Evolutionary conservation across 2,888 invertebrate species (phyloP).

Genomic region (Torymus aiolomorphi): DNA sequence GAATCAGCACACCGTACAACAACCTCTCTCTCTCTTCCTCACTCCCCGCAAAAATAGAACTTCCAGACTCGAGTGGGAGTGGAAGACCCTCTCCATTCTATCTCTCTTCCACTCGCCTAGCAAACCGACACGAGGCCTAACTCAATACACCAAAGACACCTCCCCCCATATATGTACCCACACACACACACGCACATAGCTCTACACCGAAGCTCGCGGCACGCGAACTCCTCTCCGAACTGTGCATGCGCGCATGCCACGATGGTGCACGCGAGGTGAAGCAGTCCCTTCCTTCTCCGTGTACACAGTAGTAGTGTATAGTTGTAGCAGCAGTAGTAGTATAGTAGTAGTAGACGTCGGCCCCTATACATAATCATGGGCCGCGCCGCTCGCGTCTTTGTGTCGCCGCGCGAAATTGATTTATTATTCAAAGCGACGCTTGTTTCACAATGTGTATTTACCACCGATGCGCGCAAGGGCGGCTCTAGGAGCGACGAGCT

Average conservation of each 20-base stretch:
- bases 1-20: background rate
- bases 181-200: too few relatives aligned
- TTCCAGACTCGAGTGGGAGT: slow-evolving; percentile 62
- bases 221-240: too few relatives aligned
- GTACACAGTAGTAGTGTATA: background rate
- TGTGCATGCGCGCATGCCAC: background rate
- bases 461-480: slow-evolving; percentile 62
- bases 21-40: background rate
- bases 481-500: background rate
- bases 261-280: background rate
- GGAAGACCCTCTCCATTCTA: background rate
- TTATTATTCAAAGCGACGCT: slow-evolving; percentile 76
- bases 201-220: too few relatives aligned
- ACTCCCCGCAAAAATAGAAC: too few relatives aligned
- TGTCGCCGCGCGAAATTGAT: slow-evolving; percentile 73
- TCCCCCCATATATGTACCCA: slow-evolving; percentile 63
- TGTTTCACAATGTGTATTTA: slow-evolving; percentile 76
- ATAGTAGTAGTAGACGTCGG: background rate
- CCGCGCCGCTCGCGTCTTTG: slow-evolving; percentile 70
- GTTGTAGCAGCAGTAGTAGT: background rate
- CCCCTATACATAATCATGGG: slow-evolving; percentile 74
- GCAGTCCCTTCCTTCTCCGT: background rate
- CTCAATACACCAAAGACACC: slow-evolving; percentile 74
- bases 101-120: too few relatives aligned
- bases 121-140: slow-evolving; percentile 62